phyloP scores from a whole-genome alignment of 2,888 invertebrate species.

The Ichneumon xanthorius region DNA sequence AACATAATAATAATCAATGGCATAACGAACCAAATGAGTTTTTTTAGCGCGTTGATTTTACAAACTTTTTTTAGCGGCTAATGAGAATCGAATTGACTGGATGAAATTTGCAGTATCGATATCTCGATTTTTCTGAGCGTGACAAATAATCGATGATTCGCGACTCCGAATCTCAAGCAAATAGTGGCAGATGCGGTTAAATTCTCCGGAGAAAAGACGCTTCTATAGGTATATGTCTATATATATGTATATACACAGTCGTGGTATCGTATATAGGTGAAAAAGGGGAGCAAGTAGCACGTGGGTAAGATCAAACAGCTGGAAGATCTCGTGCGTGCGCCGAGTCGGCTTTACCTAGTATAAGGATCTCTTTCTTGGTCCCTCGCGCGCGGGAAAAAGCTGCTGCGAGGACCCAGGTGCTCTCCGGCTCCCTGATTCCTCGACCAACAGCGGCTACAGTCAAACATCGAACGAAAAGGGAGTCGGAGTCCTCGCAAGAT shows the following conservation, averaged over 20 bases:
- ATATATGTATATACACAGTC: conserved; percentile 18
- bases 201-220: conserved; percentile 56
- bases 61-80: neutral
- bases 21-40: neutral
- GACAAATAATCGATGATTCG: conserved; percentile 66
- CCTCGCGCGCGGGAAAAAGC: conserved; percentile 64
- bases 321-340: conserved; percentile 83
- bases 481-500: conserved; percentile 48
- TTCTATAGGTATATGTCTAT: conserved; percentile 1
- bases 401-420: conserved; percentile 69
- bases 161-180: conserved; percentile 54
- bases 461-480: conserved; percentile 39
- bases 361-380: conserved; percentile 80
- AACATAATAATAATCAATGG: neutral
- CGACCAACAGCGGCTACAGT: conserved; percentile 42
- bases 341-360: conserved; percentile 55
- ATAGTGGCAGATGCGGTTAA: conserved; percentile 78
- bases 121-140: conserved; percentile 59
- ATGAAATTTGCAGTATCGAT: conserved; percentile 55
- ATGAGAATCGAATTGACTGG: conserved; percentile 37
- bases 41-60: neutral
- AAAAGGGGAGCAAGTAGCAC: conserved; percentile 74
- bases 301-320: conserved; percentile 84
- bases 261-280: conserved; percentile 63
- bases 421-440: conserved; percentile 26